Base-by-base conservation (phyloP, 2,888 invertebrate genomes). In the Melikaiella ostensackeni region DNA sequence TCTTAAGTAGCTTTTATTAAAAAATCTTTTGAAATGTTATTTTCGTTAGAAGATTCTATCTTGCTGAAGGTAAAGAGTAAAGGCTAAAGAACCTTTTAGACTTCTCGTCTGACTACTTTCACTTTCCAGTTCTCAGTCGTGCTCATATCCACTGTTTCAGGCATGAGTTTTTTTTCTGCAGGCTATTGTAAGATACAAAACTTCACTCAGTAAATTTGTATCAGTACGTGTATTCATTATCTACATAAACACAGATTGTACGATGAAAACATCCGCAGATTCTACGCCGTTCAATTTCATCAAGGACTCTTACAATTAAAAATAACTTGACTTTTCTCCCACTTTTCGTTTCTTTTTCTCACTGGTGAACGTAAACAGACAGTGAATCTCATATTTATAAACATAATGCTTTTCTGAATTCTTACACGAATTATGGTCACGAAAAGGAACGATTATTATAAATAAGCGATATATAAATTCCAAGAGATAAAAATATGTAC, bases 251-350 rank as follows among this genome's bases (percentile, higher is more conserved):
- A 50, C 16, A 46, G 42, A 70, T 70, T 70, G 42, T 27, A 24
- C 19, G 64, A 64, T 24, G 38, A 50, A 70, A 30, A 46, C n/a
- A 50, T n/a, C 30, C 50, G 21, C 16, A 27, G 24, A 50, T 70
- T 50, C 30, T 70, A 30, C 70, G 50, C 30, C 70, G 50, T 50
- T 33, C 11, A 50, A 55, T 70, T 70, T 70, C 19, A 66, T 66
- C 50, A 50, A 46, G 66, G 70, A 9, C 33, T 66, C 24, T 50
- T 70, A 30, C 11, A 70, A 66, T 42, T 27, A 66, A 66, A 42
- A 64, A 63, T 21, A 35, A 38, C 19, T 16, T 19, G 4, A 1
- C 24, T 42, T 42, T 38, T 64, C 3, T 24, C 24, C 7, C 21
- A 38, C 21, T 64, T 64, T 64, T 38, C 35, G 55, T 55, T 55